Conservation (phyloP, 2,888 invertebrate genomes). For the Syrista parreyssii region DNA sequence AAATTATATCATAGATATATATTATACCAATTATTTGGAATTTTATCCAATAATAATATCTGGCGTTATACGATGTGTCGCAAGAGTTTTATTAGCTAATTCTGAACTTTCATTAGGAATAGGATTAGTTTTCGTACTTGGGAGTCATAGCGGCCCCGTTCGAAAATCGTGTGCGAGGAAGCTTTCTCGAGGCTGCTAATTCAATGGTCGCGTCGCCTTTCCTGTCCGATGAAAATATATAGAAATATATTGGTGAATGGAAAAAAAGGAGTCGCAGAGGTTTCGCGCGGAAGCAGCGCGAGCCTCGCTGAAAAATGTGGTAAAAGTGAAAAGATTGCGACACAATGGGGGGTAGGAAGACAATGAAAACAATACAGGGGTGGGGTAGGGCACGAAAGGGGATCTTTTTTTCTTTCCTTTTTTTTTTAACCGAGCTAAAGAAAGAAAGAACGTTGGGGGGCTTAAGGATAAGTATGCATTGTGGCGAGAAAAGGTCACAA, state of each 20-base stretch:
- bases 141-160: not conserved
- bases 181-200: not conserved
- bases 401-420: not conserved
- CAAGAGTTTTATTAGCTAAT: not conserved
- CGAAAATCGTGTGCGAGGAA: not conserved
- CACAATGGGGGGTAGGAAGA: slow-evolving; percentile 35
- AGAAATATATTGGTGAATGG: not conserved
- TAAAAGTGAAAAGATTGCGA: slow-evolving; percentile 62
- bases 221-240: not conserved
- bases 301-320: slow-evolving; percentile 18
- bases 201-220: not conserved
- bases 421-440: slow-evolving; percentile 10
- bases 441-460: slow-evolving; percentile 19
- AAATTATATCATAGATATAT: not conserved
- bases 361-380: slow-evolving; percentile 42
- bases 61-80: not conserved
- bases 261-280: not conserved
- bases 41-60: not conserved
- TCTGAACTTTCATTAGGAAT: not conserved
- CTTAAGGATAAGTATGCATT: slow-evolving; percentile 33
- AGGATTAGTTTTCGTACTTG: not conserved
- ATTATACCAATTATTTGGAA: not conserved
- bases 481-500: slow-evolving; percentile 29
- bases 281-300: slow-evolving; percentile 8
- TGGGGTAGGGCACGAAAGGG: not conserved